Evolutionary conservation across 2,113 vertebrate genomes (phyloP).

Genomic region (Ceyx melanurus): DNA sequence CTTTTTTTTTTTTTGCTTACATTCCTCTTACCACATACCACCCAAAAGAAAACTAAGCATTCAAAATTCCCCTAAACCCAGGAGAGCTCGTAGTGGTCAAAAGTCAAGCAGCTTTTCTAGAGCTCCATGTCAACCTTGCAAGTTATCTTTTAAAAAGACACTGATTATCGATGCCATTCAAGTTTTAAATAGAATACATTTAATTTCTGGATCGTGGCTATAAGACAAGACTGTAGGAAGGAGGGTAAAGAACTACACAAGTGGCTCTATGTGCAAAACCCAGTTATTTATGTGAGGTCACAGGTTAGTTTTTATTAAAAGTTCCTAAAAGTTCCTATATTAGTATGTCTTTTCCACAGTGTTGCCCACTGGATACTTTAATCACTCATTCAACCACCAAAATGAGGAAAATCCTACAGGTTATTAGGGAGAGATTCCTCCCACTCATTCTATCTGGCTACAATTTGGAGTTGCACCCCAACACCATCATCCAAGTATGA

Average conservation of each 20-base stretch:
- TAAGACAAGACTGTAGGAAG: too few species aligned
- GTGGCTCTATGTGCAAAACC: not conserved
- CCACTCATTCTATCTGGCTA: not conserved
- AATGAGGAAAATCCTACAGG: not conserved
- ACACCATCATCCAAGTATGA: not conserved
- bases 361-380: not conserved
- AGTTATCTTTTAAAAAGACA: not conserved
- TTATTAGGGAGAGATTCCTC: not conserved
- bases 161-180: not conserved
- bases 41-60: not conserved
- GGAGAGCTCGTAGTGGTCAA: not conserved
- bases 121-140: not conserved
- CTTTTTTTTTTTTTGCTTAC: not conserved
- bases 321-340: not conserved
- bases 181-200: not conserved
- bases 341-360: not conserved
- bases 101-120: not conserved
- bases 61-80: not conserved
- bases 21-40: not conserved
- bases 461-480: not conserved
- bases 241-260: not conserved
- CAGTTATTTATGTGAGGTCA: constrained; percentile 18
- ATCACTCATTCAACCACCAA: not conserved
- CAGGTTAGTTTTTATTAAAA: constrained; percentile 37
- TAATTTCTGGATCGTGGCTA: not conserved